Percentiles rank a stretch among this genome's conserved stretches.
phyloP scores from a whole-genome alignment of 2,888 invertebrate genomes.

The Eupithecia dodoneata region DNA sequence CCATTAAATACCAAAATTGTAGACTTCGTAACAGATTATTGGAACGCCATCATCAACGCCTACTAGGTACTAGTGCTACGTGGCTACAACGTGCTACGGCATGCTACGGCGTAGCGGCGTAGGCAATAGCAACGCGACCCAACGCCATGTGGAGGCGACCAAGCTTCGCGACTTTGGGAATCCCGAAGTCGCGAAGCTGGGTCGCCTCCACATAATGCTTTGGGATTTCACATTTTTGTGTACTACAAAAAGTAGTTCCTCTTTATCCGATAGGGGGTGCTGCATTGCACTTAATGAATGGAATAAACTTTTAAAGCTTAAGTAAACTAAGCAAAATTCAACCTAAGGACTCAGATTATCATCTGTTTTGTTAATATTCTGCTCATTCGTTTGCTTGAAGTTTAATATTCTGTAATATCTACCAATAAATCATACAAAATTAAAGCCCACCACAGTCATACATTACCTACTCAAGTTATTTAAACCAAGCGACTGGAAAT shows the following conservation, averaged over 20 bases:
- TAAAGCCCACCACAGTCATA: background rate
- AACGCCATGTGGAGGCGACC: slow-evolving; percentile 17
- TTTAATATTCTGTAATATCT: background rate
- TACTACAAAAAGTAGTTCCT: background rate
- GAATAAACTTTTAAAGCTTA: background rate
- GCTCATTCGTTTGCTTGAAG: background rate
- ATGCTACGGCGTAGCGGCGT: slow-evolving; percentile 48
- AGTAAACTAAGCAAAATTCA: background rate
- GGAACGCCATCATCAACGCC: slow-evolving; percentile 5
- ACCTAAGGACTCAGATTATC: background rate
- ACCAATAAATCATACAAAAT: background rate
- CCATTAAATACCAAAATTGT: background rate
- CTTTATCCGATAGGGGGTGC: background rate
- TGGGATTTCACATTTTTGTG: background rate
- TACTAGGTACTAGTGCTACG: slow-evolving; percentile 38
- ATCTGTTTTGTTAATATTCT: background rate
- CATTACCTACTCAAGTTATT: slow-evolving; percentile 2
- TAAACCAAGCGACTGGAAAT: background rate
- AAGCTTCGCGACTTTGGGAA: slow-evolving; percentile 9
- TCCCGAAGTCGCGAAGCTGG: slow-evolving; percentile 8
- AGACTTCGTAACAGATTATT: background rate
- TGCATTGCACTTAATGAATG: background rate
- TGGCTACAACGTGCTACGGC: background rate
- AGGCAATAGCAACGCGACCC: slow-evolving; percentile 25
- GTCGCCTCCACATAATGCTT: background rate